A percentile compares a stretch with the other conserved stretches of the same genome.
Evolutionary conservation across 2,888 invertebrate genomes (phyloP).

Genomic region (Ochropleura plecta): DNA sequence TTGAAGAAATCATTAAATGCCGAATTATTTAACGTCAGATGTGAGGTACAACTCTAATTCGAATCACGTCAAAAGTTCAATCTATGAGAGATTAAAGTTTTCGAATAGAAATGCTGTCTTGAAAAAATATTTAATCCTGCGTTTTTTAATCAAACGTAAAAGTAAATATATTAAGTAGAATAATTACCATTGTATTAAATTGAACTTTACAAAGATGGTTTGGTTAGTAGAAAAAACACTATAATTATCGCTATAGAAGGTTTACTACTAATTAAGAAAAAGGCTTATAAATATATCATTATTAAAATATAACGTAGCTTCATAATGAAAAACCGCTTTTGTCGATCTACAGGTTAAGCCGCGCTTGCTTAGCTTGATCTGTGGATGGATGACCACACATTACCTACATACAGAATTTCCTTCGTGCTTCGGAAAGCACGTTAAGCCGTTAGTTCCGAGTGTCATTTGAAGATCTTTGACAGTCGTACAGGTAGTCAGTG

Average conservation of each 20-base stretch:
- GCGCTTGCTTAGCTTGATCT: neutral
- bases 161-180: neutral
- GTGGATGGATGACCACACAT: neutral
- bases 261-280: neutral
- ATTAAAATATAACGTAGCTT: no score
- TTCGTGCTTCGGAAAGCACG: neutral
- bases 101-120: neutral
- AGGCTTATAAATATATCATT: neutral
- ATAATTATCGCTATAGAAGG: neutral
- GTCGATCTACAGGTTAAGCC: neutral
- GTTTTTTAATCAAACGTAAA: neutral
- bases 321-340: neutral
- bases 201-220: neutral
- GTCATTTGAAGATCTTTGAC: neutral
- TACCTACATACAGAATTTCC: neutral
- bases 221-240: neutral
- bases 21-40: neutral
- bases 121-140: neutral
- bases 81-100: neutral
- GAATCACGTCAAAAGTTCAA: neutral
- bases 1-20: slow-evolving; percentile 12
- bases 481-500: neutral
- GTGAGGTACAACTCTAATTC: slow-evolving; percentile 27
- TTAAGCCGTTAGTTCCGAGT: neutral
- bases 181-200: neutral